Base-by-base conservation (phyloP, 1,140 invertebrate genomes). In the Monomorium pharaonis region DNA sequence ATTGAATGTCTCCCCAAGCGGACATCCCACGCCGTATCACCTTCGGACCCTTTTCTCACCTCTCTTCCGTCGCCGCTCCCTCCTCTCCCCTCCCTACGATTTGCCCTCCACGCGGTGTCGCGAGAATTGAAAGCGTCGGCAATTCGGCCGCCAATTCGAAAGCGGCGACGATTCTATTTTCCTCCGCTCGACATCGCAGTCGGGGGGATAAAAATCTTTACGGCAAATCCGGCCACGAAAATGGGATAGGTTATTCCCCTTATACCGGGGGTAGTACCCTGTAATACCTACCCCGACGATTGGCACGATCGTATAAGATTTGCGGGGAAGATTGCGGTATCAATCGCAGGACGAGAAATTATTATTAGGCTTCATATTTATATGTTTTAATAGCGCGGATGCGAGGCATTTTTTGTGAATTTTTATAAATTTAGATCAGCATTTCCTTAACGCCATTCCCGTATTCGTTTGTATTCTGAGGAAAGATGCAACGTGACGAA, bases 1-100 rank as follows among this genome's bases (percentile, higher is more conserved):
- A 90, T 90, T 89, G 88, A 90, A 90, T 90, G 88, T 89, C 84
- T 90, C 88, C 88, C 88, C 88, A 90, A 90, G 88, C 88, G 88
- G 88, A 90, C 88, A 89, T 89, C 87, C 60, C 33, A 47, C 30
- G 51, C 44, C 18, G 49, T 83, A 83, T 83, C 78, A 24, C 67
- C 78, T 47, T 62, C 76, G 83, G 69, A 85, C 77, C 75, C 75
- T 88, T 78, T 77, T 88, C 74, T 67, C 54, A n/a, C 60, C n/a
- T n/a, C n/a, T n/a, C n/a, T n/a, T n/a, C n/a, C 44, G 56, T 75
- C 44, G 49, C 49, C 33, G 47, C n/a, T 47, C 47, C 10, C 6
- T 27, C 7, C 33, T 9, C 44, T 18, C 16, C 18, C 33, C 44
- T 1, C 21, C 21, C 14, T 21, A 56, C 60, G 16, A 74, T 42